Evolutionary conservation across 2,113 vertebrate species (phyloP), one percentile per base, ranked within the genome.

Genomic region (Suncus etruscus): DNA sequence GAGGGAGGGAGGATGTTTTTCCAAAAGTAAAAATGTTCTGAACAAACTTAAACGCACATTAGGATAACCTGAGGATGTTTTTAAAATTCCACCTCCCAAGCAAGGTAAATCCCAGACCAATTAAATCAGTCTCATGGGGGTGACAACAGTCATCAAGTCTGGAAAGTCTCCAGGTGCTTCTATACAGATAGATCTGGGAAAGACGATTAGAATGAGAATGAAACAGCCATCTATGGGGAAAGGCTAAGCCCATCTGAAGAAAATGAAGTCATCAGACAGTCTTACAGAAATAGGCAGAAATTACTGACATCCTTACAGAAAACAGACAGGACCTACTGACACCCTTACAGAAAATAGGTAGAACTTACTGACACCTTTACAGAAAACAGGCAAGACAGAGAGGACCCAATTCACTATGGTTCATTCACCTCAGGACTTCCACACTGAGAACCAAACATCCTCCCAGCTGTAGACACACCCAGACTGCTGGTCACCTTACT

Each of bases 11-110:
- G 50, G 32, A 63, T 31, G 25, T 2, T 29, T 16, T 89, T 89
- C 87, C 68, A 90, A n/a, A 74, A 4, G 32, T 25, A 83, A 1
- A 74, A 77, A 11, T 75, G 74, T 78, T 87, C 90, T 69, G 16
- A 86, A 92, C n/a, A 84, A 91, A 92, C 29, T 61, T 93, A 39
- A 79, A 77, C 27, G 5, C 15, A 45, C 0, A 2, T 61, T 31
- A 82, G 70, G 80, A 78, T 39, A 72, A 92, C 76, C 27, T 68
- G 27, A 32, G 32, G 8, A 80, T 48, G 25, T 93, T 74, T 83
- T 39, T 70, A 86, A 89, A 86, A 72, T 82, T 61, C 51, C 48
- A 85, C 4, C n/a, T 22, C 9, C 18, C 32, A 10, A 25, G 39
- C 11, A 11, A 22, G 22, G 69, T 61, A 27, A 50, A 83, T 50